phyloP scores from a whole-genome alignment of 2,888 invertebrate genomes.

The Heteromurus nitidus region DNA sequence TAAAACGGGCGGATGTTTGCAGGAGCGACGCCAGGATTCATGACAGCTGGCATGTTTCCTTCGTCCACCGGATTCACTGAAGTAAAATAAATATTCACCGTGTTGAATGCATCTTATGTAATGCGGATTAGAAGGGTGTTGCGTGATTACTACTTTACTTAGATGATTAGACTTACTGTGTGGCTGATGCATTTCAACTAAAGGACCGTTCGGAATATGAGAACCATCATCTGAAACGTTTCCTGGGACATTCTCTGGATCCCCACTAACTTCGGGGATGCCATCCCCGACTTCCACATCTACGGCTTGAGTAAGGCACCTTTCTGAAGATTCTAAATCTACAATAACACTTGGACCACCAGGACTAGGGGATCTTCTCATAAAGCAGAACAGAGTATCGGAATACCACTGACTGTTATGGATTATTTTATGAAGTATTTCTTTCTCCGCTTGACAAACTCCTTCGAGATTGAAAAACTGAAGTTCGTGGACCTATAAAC shows the following conservation, averaged over 20 bases:
- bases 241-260: slow-evolving; percentile 48
- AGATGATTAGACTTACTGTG: slow-evolving; percentile 59
- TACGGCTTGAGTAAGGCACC: slow-evolving; percentile 62
- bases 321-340: slow-evolving; percentile 53
- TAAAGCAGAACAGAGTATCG: slow-evolving; percentile 60
- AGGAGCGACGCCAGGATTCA: slow-evolving; percentile 48
- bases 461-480: slow-evolving; percentile 86
- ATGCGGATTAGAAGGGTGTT: neutral
- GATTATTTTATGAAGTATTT: slow-evolving; percentile 81
- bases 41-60: slow-evolving; percentile 26
- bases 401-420: slow-evolving; percentile 64
- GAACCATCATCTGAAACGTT: slow-evolving; percentile 50
- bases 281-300: slow-evolving; percentile 45
- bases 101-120: too few relatives aligned
- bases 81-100: neutral
- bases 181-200: slow-evolving; percentile 64
- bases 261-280: slow-evolving; percentile 61
- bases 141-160: neutral
- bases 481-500: slow-evolving; percentile 78
- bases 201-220: slow-evolving; percentile 64
- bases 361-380: slow-evolving; percentile 57
- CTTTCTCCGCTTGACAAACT: slow-evolving; percentile 83
- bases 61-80: slow-evolving; percentile 45
- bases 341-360: slow-evolving; percentile 13
- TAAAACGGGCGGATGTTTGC: slow-evolving; percentile 50